Evolutionary conservation across 2,797 vertebrate genomes (phyloP).

Genomic region (Muscicapa striata): DNA sequence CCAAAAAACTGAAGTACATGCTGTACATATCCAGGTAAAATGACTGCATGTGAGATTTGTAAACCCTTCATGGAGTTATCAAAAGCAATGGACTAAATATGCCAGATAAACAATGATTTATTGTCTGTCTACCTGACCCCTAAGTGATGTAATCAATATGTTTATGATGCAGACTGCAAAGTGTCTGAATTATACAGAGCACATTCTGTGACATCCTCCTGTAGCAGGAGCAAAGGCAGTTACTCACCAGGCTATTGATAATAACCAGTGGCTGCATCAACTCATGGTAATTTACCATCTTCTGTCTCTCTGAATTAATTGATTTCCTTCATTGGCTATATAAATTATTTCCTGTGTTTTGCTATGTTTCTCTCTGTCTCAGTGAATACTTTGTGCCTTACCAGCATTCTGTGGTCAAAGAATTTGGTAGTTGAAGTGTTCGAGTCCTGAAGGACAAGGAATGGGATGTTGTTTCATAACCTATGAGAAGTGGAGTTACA

Average conservation of each 20-base stretch:
- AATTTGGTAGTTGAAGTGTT: neutral
- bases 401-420: neutral
- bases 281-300: neutral
- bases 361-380: neutral
- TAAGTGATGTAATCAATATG: neutral
- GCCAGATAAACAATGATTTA: neutral
- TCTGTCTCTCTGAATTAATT: slow-evolving; percentile 33
- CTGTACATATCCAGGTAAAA: neutral
- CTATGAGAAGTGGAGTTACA: neutral
- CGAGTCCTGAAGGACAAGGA: neutral
- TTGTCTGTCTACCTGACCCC: neutral
- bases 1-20: neutral
- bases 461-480: neutral
- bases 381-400: neutral
- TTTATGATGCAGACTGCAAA: neutral
- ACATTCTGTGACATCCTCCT: neutral
- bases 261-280: neutral
- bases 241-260: neutral
- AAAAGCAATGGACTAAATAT: neutral
- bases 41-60: neutral
- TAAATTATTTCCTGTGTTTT: neutral
- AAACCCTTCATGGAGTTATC: neutral
- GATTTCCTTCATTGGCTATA: slow-evolving; percentile 2
- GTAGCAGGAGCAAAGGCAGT: neutral
- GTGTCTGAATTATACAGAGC: neutral